Percentiles rank a stretch among this genome's conserved stretches.
Conservation (phyloP, 1,140 invertebrate species). For the Trissolcus basalis region DNA sequence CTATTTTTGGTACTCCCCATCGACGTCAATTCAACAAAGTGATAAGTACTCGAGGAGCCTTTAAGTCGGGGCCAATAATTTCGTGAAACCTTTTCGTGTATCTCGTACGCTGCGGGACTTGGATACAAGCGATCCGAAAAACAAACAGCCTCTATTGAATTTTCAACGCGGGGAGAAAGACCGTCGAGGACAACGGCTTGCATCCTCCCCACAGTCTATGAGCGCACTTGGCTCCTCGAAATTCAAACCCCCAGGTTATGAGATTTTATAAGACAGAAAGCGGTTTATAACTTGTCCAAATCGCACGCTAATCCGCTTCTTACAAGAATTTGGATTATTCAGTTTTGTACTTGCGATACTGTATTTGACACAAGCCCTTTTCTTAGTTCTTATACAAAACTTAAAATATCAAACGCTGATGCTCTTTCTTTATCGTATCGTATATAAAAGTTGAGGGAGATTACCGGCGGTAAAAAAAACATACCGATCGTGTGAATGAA, state of each 20-base stretch:
- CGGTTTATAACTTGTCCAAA: conserved; percentile 66
- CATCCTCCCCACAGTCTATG: conserved; percentile 24
- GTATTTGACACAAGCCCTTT: conserved; percentile 7
- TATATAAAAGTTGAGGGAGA: no score
- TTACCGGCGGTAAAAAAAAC: no score
- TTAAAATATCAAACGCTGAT: no score
- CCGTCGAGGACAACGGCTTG: conserved; percentile 15
- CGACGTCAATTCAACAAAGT: conserved; percentile 1
- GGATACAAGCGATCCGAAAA: conserved; percentile 67
- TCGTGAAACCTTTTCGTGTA: conserved; percentile 46
- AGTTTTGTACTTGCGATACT: conserved; percentile 20
- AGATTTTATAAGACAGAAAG: conserved; percentile 76
- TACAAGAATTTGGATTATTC: conserved; percentile 38
- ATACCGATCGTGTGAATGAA: no score
- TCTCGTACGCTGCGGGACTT: conserved; percentile 32
- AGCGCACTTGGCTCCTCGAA: conserved; percentile 23
- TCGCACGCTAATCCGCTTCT: conserved; percentile 47
- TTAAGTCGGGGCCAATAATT: conserved; percentile 40
- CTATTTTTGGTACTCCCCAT: neutral
- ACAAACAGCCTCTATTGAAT: conserved; percentile 72
- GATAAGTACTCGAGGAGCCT: neutral
- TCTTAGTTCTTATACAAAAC: neutral
- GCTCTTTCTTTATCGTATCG: no score
- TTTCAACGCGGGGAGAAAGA: conserved; percentile 64
- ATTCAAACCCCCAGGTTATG: conserved; percentile 70